Evolutionary conservation across 2,888 invertebrate genomes (phyloP).

Genomic region (Anthrax anthrax): DNA sequence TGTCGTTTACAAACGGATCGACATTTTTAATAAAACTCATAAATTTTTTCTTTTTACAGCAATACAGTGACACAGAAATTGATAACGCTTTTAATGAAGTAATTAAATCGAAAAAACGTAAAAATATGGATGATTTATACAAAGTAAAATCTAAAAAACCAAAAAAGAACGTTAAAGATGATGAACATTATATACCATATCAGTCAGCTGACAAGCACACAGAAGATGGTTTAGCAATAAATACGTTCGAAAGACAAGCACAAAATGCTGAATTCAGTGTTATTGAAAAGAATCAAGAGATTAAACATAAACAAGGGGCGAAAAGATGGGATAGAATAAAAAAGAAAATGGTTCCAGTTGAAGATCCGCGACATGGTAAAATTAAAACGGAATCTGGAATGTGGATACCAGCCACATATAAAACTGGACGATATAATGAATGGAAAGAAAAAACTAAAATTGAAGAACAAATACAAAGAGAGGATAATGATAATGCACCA

Average conservation of each 20-base stretch:
- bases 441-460: conserved; percentile 64
- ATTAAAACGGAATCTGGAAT: conserved; percentile 92
- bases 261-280: conserved; percentile 68
- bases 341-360: conserved; percentile 77
- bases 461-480: conserved; percentile 29
- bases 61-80: conserved; percentile 41
- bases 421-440: conserved; percentile 73
- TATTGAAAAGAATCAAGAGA: conserved; percentile 60
- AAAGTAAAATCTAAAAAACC: conserved; percentile 42
- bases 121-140: conserved; percentile 41
- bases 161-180: conserved; percentile 40
- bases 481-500: conserved; percentile 24
- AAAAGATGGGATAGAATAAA: conserved; percentile 89
- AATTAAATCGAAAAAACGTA: conserved; percentile 37
- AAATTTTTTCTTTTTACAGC: conserved; percentile 9
- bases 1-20: too few species aligned
- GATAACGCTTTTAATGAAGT: conserved; percentile 42
- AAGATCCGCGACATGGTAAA: conserved; percentile 46
- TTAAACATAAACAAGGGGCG: conserved; percentile 43
- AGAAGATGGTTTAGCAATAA: conserved; percentile 51
- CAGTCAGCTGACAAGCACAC: conserved; percentile 70
- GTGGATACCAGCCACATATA: conserved; percentile 88
- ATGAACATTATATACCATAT: conserved; percentile 80
- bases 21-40: too few species aligned
- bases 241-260: conserved; percentile 71